A percentile compares a stretch with the other conserved stretches of the same genome.
These are phyloP conservation scores for Tetraneura akinire DNA, from an alignment of 1,140 invertebrate species.

Conservation along the genomic window DNA sequence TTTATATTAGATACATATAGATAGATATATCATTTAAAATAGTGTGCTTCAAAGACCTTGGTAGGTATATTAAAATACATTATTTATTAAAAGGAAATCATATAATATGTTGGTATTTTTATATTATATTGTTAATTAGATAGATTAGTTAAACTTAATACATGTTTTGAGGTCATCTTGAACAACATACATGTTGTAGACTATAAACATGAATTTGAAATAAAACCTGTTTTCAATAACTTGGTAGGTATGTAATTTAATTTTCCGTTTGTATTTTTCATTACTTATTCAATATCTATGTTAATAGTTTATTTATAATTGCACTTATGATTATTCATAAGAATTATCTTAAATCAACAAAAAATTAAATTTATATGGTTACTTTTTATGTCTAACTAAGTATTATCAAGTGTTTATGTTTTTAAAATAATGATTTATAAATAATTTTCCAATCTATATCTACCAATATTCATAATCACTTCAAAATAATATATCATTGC, in stretches of 20 bases:
- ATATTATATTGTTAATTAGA: not conserved
- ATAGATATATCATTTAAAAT: too few relatives aligned
- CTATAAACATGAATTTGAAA: slow-evolving; percentile 12
- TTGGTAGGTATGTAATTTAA: not conserved
- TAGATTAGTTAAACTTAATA: not conserved
- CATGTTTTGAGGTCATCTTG: slow-evolving; percentile 27
- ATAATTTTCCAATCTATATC: too few relatives aligned
- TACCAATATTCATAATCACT: too few relatives aligned
- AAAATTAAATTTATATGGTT: too few relatives aligned
- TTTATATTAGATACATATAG: not conserved
- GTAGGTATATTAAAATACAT: not conserved
- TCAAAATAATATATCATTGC: too few relatives aligned
- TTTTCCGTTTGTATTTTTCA: not conserved
- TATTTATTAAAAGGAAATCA: not conserved
- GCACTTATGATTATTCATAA: too few relatives aligned
- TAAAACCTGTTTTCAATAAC: not conserved
- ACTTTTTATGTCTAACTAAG: too few relatives aligned
- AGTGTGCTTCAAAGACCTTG: not conserved
- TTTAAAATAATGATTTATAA: too few relatives aligned
- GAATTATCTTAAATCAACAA: too few relatives aligned
- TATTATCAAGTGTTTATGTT: too few relatives aligned
- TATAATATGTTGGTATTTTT: not conserved
- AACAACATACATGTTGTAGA: not conserved
- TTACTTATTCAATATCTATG: not conserved
- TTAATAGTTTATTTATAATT: not conserved